Conservation (phyloP, 1,140 invertebrate species). For the Drosophila paulistorum region DNA sequence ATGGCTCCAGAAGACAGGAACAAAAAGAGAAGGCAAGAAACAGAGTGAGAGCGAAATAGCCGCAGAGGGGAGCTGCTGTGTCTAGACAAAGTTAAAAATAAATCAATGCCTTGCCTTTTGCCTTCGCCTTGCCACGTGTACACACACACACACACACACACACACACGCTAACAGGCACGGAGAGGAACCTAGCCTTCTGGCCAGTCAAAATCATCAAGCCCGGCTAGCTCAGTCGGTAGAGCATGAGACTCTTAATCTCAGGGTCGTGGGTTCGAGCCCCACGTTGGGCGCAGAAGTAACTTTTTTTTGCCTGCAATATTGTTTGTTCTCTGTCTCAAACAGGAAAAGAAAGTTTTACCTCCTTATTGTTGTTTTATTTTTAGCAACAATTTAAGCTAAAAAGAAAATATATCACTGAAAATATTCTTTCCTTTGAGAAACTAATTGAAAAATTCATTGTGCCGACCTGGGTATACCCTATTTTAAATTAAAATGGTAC, state of each 20-base stretch:
- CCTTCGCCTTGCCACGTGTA: constrained; percentile 21
- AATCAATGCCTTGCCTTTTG: constrained; percentile 16
- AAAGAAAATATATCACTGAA: no score
- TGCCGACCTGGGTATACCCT: no score
- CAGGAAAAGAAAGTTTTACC: no score
- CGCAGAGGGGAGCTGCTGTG: not conserved
- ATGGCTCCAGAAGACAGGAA: constrained; percentile 3
- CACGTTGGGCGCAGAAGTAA: constrained; percentile 88
- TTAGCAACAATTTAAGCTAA: no score
- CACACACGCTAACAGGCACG: not conserved
- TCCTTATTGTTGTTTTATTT: no score
- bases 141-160: not conserved
- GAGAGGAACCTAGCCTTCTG: constrained; percentile 15
- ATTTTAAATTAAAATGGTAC: no score
- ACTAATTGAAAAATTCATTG: no score
- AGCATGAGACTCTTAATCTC: constrained; percentile 97
- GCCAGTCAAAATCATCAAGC: constrained; percentile 62
- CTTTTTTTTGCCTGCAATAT: constrained; percentile 1
- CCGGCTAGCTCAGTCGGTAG: constrained; percentile 95
- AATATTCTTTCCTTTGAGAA: no score
- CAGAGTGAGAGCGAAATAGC: not conserved
- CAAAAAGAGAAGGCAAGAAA: not conserved
- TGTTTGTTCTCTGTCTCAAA: no score
- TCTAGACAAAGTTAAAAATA: constrained; percentile 37
- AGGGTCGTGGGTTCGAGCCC: constrained; percentile 95